Evolutionary conservation across 2,888 invertebrate genomes (phyloP), one percentile per base, ranked within the genome.

Genomic region (Heteropelma amictum): DNA sequence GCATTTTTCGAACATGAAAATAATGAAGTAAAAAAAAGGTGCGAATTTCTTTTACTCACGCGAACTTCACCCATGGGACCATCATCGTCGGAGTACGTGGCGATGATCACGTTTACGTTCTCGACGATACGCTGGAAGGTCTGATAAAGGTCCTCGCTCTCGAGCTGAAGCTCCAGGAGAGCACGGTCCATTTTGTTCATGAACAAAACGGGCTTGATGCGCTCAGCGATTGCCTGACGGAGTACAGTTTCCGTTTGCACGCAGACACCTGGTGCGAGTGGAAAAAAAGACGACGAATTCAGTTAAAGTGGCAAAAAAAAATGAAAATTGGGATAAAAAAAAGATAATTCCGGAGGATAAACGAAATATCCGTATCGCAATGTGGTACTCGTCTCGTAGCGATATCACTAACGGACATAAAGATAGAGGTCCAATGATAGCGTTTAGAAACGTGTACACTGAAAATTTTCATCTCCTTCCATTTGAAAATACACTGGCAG

Each of bases 121-220:
- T 99, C 99, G 84, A 99, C 98, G 88, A 99, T 99, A 92, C 99
- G 96, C 91, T 98, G 98, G 95, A 99, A 99, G 85, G 97, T 98
- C 91, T 99, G 99, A 91, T 97, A 99, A 68, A 99, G 92, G 89
- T 98, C 98, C 90, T 99, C 99, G 79, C 96, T 94, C 77, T 97
- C 98, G 85, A 99, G 91, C 89, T 99, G 99, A 88, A 99, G 92
- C 90, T 99, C 99, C 38, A 99, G 92, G 74, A 99, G 93, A 82
- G 99, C 99, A 84, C 99, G 96, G 92, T 99, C 99, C 99, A 99
- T 99, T 92, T 99, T 99, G 96, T 99, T 99, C 99, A 99, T 99
- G 95, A 99, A 99, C 85, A 99, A 92, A 83, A 99, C 97, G 69
- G 99, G 99, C 95, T 98, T 99, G 87, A 99, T 99, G 88, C 99